These are phyloP conservation scores for Cynodonichthys magdalenae DNA, from an alignment of 2,797 vertebrate genomes.

Conservation along the genomic window DNA sequence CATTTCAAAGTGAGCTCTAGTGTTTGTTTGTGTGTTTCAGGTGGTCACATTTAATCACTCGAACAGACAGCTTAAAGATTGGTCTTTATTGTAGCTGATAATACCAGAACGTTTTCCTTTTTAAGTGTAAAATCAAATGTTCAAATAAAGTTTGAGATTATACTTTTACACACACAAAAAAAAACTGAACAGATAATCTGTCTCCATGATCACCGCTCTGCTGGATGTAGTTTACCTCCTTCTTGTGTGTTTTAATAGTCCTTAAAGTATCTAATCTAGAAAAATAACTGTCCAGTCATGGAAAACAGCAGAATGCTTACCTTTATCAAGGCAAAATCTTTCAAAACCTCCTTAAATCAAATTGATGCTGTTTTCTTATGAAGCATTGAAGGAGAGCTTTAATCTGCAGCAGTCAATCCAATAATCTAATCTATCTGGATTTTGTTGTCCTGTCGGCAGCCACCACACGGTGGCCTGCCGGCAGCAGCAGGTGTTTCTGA, in stretches of 20 bases:
- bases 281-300: not conserved
- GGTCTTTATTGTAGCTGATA: no score
- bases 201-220: not conserved
- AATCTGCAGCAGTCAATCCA: constrained; percentile 84
- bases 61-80: constrained; percentile 5
- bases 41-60: constrained; percentile 9
- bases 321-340: constrained; percentile 49
- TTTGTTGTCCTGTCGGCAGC: constrained; percentile 45
- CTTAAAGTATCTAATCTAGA: not conserved
- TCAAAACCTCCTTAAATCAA: constrained; percentile 33
- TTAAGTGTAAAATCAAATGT: not conserved
- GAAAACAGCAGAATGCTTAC: constrained; percentile 45
- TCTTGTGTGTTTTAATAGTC: not conserved
- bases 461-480: constrained; percentile 41
- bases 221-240: not conserved
- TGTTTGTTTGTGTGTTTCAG: not conserved
- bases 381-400: constrained; percentile 64
- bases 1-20: not conserved
- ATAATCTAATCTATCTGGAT: constrained; percentile 80
- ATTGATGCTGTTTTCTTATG: constrained; percentile 46
- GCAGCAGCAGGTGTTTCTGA: not conserved
- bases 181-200: not conserved
- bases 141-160: not conserved
- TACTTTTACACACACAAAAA: not conserved
- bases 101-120: constrained; percentile 11